Evolutionary conservation across 2,113 vertebrate species (phyloP), one percentile per base, ranked within the genome.

Genomic region (Abramis brama): DNA sequence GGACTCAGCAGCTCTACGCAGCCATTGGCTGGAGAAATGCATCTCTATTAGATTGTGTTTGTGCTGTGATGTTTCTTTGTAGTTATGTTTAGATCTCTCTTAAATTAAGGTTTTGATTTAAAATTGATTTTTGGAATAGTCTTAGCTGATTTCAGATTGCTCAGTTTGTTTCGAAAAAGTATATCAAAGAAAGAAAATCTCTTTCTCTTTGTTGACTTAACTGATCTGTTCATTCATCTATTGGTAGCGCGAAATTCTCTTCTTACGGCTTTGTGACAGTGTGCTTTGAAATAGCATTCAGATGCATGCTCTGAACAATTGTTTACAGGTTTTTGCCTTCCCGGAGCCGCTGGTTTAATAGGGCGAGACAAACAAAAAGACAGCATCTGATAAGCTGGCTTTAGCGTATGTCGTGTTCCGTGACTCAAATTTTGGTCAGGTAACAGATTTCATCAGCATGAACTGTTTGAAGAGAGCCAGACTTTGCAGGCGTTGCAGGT

Each of bases 1-100:
- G 89, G 90, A 93, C 92, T 94, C 91, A 94, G 93, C 92, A 93
- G 87, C 91, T 93, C 90, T 52, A 47, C 78, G 9, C 74, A 91
- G 85, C 91, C 89, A 90, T 94, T 93, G 92, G 89, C 92, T 55
- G 55, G 19, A 66, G 25, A 80, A 47, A n/a, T 79, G 84, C 84
- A 70, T 77, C 75, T 85, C 45, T 52, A 11, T 55, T 36, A 73
- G 68, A 78, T 47, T 73, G 59, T 21, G 30, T 74, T 88, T 83
- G 68, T 47, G 25, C 83, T 43, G 36, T 43, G 39, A 52, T 15
- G 39, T 60, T 60, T 47, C 62, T 62, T 47, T 60, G 73, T 36
- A 50, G 45, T 79, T 50, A 36, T 86, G 59, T 82, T 75, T 71
- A 8, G n/a, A 62, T 60, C 36, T 21, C 55, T 10, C 23, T 82